These are phyloP conservation scores for Brachionus plicatilis DNA, from an alignment of 1,140 invertebrate genomes.

Conservation along the genomic window DNA sequence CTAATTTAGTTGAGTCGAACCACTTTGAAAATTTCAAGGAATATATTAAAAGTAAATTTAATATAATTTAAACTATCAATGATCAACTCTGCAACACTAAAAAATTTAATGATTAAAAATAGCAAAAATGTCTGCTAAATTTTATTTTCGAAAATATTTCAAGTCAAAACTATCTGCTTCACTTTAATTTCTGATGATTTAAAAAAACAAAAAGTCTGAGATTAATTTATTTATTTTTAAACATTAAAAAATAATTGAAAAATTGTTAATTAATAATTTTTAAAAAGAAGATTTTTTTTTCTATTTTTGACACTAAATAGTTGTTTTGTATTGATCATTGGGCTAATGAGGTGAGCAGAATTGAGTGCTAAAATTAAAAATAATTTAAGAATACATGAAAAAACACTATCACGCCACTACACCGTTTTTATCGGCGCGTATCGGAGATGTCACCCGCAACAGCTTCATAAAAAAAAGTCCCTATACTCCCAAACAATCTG, in stretches of 20 bases:
- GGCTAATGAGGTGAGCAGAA: too few species aligned
- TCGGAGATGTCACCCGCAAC: constrained; percentile 21
- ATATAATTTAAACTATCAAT: neutral
- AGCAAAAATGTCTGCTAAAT: too few species aligned
- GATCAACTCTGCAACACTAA: too few species aligned
- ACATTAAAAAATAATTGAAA: too few species aligned
- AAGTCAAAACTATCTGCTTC: too few species aligned
- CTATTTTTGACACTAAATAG: neutral
- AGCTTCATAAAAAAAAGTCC: constrained; percentile 31
- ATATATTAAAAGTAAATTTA: constrained; percentile 13
- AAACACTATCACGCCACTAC: constrained; percentile 22
- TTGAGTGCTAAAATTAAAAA: neutral
- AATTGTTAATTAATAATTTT: too few species aligned
- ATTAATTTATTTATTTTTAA: neutral
- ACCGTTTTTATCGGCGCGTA: constrained; percentile 20
- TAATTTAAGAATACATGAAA: constrained; percentile 19
- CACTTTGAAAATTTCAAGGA: constrained; percentile 27
- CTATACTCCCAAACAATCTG: neutral
- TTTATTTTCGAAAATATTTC: too few species aligned
- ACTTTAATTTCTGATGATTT: too few species aligned
- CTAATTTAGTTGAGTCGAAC: neutral
- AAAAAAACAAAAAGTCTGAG: neutral
- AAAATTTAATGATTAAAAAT: too few species aligned
- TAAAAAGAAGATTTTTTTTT: too few species aligned
- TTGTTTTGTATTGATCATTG: too few species aligned